Conservation (phyloP, 23 tunicate species). For the Ciona savignyi region DNA sequence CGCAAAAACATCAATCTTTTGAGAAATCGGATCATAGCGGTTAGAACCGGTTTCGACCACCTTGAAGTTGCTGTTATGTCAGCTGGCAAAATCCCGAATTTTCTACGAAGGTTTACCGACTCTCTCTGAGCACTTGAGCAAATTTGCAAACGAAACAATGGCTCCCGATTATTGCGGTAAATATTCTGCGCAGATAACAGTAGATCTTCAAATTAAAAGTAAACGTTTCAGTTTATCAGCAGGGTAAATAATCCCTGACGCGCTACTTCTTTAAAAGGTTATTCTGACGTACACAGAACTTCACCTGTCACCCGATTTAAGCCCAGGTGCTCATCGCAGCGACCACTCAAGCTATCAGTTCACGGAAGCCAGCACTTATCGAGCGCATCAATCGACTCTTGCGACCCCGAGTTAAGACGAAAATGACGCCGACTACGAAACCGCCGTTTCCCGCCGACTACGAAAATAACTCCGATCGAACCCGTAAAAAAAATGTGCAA, state of each 20-base stretch:
- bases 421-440: not conserved
- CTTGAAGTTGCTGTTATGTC: slow-evolving; percentile 1
- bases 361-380: not conserved
- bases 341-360: not conserved
- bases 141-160: not conserved
- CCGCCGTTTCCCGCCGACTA: not conserved
- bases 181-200: not conserved
- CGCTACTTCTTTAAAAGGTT: not conserved
- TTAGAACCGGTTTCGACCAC: not conserved
- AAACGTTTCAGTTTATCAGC: not conserved
- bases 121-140: not conserved
- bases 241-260: not conserved
- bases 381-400: not conserved
- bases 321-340: not conserved
- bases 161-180: not conserved
- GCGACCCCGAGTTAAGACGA: not conserved
- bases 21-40: not conserved
- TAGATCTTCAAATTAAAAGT: not conserved
- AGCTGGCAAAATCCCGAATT: not conserved
- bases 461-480: too few relatives aligned
- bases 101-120: not conserved
- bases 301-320: not conserved
- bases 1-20: not conserved
- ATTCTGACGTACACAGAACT: not conserved
- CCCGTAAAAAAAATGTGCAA: too few relatives aligned